Base-by-base conservation (phyloP, 2,888 invertebrate genomes). In the Xanthorhoe designata region DNA sequence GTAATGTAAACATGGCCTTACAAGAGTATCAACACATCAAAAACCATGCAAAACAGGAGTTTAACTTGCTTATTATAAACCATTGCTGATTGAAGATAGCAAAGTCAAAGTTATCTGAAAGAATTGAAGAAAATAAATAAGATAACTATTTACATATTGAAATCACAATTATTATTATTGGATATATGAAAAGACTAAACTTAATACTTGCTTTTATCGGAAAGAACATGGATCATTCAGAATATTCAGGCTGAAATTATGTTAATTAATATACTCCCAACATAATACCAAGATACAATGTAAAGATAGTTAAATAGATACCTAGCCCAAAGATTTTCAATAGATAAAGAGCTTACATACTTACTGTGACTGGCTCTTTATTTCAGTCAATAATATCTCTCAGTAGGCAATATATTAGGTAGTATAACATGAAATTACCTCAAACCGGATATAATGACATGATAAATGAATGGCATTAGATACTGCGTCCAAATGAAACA, bases 401-500 rank as follows among this genome's bases (percentile, higher is more conserved):
- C 15, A 29, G 15, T n/a, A n/a, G n/a, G n/a, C 8, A 42, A 7
- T 13, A 13, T 29, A 50, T 4, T 49, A 35, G n/a, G 18, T 49
- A 61, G 6, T 54, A 29, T 1, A 47, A 24, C n/a, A 29, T 54
- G 38, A 76, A 74, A 79, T 88, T 90, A 90, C 88, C 90, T 90
- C 75, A 89, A 62, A 62, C 86, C 82, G 78, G 81, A 78, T 78
- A 80, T 73, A 82, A 87, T 81, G 75, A 88, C 68, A 82, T 86
- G 82, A 82, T 81, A 85, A 77, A 90, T 85, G 78, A 88, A 74
- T 68, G 62, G 74, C 71, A 71, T 59, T 61, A 74, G 70, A 72
- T 74, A 74, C 67, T 66, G 74, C 54, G 69, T 71, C 72, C 72
- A 74, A 72, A 72, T 68, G 71, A 65, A 70, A 71, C 64, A 72